Conservation (phyloP, 2,888 invertebrate species). For the Drosophila greeni region DNA sequence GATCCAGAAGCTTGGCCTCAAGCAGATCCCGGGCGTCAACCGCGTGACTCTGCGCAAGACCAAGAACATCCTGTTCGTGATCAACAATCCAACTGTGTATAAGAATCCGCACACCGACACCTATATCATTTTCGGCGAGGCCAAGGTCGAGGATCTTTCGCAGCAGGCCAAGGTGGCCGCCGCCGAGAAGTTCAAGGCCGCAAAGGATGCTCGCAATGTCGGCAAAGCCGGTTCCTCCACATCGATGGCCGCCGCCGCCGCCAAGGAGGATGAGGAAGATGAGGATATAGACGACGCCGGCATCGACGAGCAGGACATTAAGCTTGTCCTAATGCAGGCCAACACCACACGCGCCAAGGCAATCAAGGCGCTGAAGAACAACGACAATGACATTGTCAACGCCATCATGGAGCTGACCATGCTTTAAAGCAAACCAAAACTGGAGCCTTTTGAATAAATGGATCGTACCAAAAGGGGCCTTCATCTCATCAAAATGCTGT, state of each 20-base stretch:
- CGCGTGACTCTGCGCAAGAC: conserved; percentile 99
- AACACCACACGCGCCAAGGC: conserved; percentile 96
- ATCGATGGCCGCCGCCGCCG: conserved; percentile 90
- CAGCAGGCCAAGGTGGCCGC: conserved; percentile 97
- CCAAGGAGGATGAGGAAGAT: conserved; percentile 94
- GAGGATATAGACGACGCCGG: conserved; percentile 94
- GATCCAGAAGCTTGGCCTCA: conserved; percentile 97
- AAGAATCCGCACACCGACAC: conserved; percentile 99
- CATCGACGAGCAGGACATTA: conserved; percentile 98
- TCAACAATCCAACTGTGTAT: conserved; percentile 98
- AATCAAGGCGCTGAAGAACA: conserved; percentile 96
- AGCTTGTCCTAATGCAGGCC: conserved; percentile 98
- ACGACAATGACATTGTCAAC: conserved; percentile 99
- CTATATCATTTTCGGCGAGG: conserved; percentile 99
- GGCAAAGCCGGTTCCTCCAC: conserved; percentile 84
- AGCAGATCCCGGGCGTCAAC: conserved; percentile 94
- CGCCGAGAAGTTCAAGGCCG: conserved; percentile 98
- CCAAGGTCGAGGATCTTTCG: conserved; percentile 99
- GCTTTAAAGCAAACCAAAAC: no score
- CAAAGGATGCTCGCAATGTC: conserved; percentile 87
- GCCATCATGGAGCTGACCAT: conserved; percentile 94
- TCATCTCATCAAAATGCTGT: background rate
- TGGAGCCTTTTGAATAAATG: no score
- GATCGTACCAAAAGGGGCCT: background rate
- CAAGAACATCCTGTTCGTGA: conserved; percentile 99